Percentiles rank a stretch among this genome's conserved stretches.
Conservation (phyloP, 2,113 vertebrate species). For the Larimichthys polyactis region DNA sequence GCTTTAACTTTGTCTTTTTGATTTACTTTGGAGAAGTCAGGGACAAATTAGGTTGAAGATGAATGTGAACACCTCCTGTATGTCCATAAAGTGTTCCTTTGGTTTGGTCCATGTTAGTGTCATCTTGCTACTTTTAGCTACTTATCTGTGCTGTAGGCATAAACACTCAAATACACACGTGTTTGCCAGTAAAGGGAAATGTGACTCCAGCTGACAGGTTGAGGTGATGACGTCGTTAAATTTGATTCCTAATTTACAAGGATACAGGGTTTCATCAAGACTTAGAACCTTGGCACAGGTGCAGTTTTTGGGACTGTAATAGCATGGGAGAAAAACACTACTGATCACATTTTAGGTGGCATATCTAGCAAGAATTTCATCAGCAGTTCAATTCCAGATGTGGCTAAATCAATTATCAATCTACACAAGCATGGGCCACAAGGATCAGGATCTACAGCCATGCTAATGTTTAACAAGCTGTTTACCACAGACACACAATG, state of each 20-base stretch:
- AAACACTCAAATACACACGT: constrained; percentile 21
- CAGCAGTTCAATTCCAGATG: background rate
- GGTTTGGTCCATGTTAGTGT: constrained; percentile 5
- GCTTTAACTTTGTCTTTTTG: constrained; percentile 4
- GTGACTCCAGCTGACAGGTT: constrained; percentile 17
- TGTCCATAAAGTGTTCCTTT: background rate
- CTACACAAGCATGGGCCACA: too few relatives aligned
- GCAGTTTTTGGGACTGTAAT: background rate
- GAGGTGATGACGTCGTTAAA: constrained; percentile 23
- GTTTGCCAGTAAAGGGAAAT: constrained; percentile 13
- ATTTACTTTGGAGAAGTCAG: background rate
- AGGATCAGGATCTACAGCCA: background rate
- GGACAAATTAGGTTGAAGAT: background rate
- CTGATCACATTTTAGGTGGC: background rate
- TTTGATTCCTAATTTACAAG: constrained; percentile 32
- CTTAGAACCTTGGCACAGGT: background rate
- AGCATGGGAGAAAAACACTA: constrained; percentile 5
- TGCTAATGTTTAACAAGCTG: background rate
- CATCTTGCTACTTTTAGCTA: constrained; percentile 35
- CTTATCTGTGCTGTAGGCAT: constrained; percentile 19
- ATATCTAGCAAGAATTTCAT: background rate
- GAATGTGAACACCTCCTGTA: background rate
- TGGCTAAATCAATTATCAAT: too few relatives aligned
- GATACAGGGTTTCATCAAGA: constrained; percentile 30
- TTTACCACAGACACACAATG: background rate